phyloP scores from a whole-genome alignment of 2,888 invertebrate species.

The Galeruca laticollis region DNA sequence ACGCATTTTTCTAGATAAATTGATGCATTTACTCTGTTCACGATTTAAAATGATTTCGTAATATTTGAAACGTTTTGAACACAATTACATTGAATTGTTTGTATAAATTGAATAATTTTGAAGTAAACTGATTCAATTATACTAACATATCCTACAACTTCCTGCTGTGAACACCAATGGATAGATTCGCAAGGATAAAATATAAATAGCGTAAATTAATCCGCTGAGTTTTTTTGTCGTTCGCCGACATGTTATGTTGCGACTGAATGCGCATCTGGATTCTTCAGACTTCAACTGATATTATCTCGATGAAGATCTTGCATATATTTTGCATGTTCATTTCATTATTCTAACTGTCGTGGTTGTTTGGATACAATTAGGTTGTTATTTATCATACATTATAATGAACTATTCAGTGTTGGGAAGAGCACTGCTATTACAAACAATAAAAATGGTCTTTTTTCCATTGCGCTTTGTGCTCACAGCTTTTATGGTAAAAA shows the following conservation, averaged over 20 bases:
- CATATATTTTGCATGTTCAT: constrained; percentile 34
- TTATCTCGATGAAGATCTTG: constrained; percentile 31
- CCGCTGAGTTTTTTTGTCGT: neutral
- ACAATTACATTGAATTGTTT: no score
- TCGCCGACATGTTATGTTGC: constrained; percentile 6
- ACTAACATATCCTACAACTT: neutral
- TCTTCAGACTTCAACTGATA: constrained; percentile 13
- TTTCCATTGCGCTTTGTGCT: neutral
- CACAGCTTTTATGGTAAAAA: neutral
- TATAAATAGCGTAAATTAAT: constrained; percentile 11
- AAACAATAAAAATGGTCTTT: neutral
- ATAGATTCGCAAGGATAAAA: neutral
- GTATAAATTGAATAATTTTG: no score
- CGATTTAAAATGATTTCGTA: no score
- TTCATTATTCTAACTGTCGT: constrained; percentile 17
- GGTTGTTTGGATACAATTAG: constrained; percentile 6
- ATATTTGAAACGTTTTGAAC: no score
- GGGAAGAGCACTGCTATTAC: neutral
- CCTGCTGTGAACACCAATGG: neutral
- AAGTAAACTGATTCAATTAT: neutral
- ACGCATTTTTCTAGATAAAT: no score
- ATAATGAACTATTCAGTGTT: constrained; percentile 1
- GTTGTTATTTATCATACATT: neutral
- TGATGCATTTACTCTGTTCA: no score
- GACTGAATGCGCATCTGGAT: constrained; percentile 25